Conservation (phyloP, 2,888 invertebrate genomes). For the Stenotaenia linearis region DNA sequence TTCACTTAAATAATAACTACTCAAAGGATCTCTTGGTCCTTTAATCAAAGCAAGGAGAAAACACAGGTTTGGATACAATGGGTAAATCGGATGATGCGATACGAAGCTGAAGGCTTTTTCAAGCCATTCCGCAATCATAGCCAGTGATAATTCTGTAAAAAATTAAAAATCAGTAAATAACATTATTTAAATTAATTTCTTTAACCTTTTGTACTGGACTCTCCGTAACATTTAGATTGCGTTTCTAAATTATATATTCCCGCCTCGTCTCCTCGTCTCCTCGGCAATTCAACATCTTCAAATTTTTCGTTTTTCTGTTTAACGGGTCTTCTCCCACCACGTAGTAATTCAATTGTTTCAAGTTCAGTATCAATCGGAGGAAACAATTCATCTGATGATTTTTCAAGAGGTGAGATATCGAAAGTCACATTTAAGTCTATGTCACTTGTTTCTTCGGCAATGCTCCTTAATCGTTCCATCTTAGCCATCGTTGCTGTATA, state of each 20-base stretch:
- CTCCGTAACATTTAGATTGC: background rate
- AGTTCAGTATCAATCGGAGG: background rate
- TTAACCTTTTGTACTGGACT: background rate
- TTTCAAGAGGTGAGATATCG: background rate
- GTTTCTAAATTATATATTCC: background rate
- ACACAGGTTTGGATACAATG: background rate
- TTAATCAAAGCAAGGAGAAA: background rate
- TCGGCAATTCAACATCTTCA: background rate
- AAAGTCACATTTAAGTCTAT: no score
- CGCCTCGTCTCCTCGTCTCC: background rate
- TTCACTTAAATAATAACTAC: background rate
- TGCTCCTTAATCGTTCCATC: no score
- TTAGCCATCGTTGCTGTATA: no score
- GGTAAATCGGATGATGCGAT: background rate
- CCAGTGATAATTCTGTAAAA: background rate
- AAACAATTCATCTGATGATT: no score
- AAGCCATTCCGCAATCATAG: background rate
- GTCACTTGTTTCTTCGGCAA: no score
- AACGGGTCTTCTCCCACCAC: background rate
- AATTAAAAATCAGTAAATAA: background rate
- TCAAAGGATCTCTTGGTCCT: background rate
- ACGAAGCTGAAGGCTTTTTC: background rate
- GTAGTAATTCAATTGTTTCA: background rate
- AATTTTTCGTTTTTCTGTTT: background rate
- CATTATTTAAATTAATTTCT: background rate